A percentile compares a stretch with the other conserved stretches of the same genome.
These are phyloP conservation scores for Lipotes vexillifer DNA, from an alignment of 2,113 vertebrate genomes.

Conservation along the genomic window DNA sequence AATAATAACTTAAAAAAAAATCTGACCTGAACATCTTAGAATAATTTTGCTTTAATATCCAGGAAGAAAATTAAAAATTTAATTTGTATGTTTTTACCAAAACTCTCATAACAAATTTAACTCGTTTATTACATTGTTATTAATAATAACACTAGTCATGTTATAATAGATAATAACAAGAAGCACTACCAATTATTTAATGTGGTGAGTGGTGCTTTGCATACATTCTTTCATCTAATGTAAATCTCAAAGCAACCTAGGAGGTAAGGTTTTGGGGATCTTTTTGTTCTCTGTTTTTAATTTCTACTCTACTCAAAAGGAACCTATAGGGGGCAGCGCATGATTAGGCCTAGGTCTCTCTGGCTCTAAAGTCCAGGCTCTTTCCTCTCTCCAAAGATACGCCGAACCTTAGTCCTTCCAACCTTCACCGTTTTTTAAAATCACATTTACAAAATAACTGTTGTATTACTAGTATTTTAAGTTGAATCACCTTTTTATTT, in stretches of 20 bases:
- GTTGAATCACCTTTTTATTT: neutral
- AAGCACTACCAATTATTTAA: neutral
- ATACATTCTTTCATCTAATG: neutral
- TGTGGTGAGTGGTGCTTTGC: neutral
- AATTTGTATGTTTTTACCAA: neutral
- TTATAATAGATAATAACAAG: neutral
- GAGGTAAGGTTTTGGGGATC: neutral
- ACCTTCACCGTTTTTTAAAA: neutral
- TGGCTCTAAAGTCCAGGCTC: neutral
- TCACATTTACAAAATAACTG: neutral
- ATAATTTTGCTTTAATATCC: neutral
- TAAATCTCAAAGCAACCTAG: neutral
- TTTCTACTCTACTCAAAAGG: neutral
- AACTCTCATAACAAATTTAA: neutral
- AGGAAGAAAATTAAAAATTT: slow-evolving; percentile 4
- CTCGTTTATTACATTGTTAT: neutral
- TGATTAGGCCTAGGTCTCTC: neutral
- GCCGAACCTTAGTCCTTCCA: neutral
- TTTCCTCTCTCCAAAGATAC: neutral
- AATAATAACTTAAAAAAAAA: neutral
- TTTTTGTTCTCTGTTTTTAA: neutral
- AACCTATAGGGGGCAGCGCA: neutral
- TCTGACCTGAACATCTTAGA: neutral
- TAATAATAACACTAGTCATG: neutral
- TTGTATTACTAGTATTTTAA: neutral